Percentiles rank a stretch among this genome's conserved stretches.
Evolutionary conservation across 2,797 vertebrate species (phyloP).

Genomic region (Jordanella pulchra): DNA sequence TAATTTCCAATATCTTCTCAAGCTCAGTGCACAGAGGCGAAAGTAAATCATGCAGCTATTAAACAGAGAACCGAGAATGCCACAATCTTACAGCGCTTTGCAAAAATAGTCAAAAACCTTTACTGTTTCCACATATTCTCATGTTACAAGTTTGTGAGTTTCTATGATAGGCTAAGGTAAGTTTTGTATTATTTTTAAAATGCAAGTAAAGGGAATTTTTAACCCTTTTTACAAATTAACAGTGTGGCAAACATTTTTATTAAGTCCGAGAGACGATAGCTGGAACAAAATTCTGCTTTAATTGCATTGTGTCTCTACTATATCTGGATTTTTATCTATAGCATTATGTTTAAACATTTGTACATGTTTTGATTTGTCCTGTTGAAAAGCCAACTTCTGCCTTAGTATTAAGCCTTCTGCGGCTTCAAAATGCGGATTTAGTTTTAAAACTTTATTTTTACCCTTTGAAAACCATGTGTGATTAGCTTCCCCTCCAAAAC

Average conservation of each 20-base stretch:
- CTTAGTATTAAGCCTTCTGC: neutral
- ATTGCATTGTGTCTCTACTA: neutral
- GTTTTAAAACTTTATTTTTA: neutral
- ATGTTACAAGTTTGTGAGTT: neutral
- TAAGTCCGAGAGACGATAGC: neutral
- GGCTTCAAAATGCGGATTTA: neutral
- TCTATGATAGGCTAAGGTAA: neutral
- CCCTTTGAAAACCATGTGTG: neutral
- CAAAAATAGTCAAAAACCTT: neutral
- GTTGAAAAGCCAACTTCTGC: neutral
- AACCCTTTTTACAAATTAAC: neutral
- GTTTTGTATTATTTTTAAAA: neutral
- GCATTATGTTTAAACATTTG: neutral
- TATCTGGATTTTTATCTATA: neutral
- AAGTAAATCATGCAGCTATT: slow-evolving; percentile 35
- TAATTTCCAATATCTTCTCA: slow-evolving; percentile 31
- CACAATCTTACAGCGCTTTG: neutral
- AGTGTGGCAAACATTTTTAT: neutral
- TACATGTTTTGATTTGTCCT: neutral
- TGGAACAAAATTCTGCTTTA: neutral
- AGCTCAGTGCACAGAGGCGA: slow-evolving; percentile 17
- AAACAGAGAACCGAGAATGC: slow-evolving; percentile 13
- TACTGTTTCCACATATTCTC: neutral
- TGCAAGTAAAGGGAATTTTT: neutral
- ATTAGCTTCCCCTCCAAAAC: neutral